Percentiles rank a stretch among this genome's conserved stretches.
phyloP scores from a whole-genome alignment of 2,888 invertebrate genomes.

The Noctuana brunneofusca region DNA sequence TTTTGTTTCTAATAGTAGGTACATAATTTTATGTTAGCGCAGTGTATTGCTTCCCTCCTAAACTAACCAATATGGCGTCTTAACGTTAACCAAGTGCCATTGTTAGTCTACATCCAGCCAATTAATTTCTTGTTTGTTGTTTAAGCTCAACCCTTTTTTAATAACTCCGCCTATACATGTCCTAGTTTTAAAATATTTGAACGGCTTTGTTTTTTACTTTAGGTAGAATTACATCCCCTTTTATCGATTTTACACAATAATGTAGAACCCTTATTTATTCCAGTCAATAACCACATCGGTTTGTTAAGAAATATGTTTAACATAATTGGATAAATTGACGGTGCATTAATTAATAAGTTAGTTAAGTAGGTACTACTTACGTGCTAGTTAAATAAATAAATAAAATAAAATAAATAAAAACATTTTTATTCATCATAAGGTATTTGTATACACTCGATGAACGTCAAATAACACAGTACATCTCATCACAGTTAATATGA shows the following conservation, averaged over 20 bases:
- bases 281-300: not conserved
- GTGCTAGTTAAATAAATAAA: too few relatives aligned
- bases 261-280: conserved; percentile 13
- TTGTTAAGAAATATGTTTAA: not conserved
- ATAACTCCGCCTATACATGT: conserved; percentile 27
- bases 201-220: conserved; percentile 17
- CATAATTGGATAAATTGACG: not conserved
- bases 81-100: conserved; percentile 6
- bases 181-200: conserved; percentile 3
- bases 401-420: too few relatives aligned
- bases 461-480: too few relatives aligned
- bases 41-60: not conserved
- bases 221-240: conserved; percentile 9
- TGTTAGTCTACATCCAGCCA: conserved; percentile 26
- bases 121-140: conserved; percentile 20
- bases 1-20: too few relatives aligned
- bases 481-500: too few relatives aligned
- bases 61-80: not conserved
- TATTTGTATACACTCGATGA: too few relatives aligned
- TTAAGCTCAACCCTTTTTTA: conserved; percentile 32
- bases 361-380: too few relatives aligned
- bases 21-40: not conserved
- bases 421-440: too few relatives aligned
- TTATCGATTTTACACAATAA: conserved; percentile 5
- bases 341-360: too few relatives aligned